Percentiles rank a stretch among this genome's conserved stretches.
phyloP scores from a whole-genome alignment of 2,888 invertebrate genomes.

The Parthenolecanium corni region DNA sequence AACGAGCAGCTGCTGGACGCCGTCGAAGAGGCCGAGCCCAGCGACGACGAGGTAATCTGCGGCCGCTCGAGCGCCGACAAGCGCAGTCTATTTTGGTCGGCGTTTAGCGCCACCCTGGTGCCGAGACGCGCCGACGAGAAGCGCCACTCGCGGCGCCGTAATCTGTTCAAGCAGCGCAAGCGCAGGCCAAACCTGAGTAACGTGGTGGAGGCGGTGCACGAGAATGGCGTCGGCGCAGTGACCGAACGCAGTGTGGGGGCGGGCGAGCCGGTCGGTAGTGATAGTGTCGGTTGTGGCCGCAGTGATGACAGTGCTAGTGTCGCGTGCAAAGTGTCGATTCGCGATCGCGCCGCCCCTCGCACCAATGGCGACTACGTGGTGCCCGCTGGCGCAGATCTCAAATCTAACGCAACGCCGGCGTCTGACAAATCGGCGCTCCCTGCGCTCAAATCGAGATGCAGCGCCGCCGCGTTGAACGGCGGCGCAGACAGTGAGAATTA shows the following conservation, averaged over 20 bases:
- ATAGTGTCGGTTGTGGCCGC: background rate
- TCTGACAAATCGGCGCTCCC: too few relatives aligned
- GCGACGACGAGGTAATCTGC: background rate
- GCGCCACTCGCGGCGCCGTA: background rate
- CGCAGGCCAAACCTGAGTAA: slow-evolving; percentile 17
- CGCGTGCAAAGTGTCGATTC: background rate
- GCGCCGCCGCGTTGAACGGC: background rate
- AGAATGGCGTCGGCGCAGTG: background rate
- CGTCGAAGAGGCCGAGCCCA: background rate
- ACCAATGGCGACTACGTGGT: too few relatives aligned
- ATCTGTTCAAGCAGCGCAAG: slow-evolving; percentile 13
- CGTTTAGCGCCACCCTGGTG: slow-evolving; percentile 1
- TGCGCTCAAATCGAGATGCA: too few relatives aligned
- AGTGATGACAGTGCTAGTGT: background rate
- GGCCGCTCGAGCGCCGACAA: background rate
- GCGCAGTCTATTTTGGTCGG: slow-evolving; percentile 1
- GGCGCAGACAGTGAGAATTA: background rate
- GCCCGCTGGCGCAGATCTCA: too few relatives aligned
- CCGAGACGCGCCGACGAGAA: slow-evolving; percentile 2
- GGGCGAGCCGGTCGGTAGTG: background rate
- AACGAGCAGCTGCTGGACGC: too few relatives aligned
- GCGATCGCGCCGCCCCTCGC: too few relatives aligned
- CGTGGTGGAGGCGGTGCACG: slow-evolving; percentile 20
- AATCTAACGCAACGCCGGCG: too few relatives aligned
- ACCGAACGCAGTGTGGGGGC: background rate